A percentile compares a stretch with the other conserved stretches of the same genome.
Conservation (phyloP, 2,888 invertebrate genomes). For the Eupithecia exiguata region DNA sequence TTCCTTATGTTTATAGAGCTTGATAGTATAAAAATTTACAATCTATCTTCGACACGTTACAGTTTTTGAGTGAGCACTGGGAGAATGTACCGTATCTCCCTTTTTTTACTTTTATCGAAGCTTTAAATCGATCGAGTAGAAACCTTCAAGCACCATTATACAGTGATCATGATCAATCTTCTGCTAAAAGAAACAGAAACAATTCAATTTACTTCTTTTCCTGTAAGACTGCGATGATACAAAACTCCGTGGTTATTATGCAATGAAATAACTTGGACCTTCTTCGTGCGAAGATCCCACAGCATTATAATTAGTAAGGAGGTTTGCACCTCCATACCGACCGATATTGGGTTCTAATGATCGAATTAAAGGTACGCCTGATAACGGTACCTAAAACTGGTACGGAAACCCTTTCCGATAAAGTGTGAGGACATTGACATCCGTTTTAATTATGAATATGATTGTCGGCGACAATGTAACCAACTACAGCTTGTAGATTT, state of each 20-base stretch:
- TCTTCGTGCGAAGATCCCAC: not conserved
- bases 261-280: not conserved
- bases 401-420: constrained; percentile 29
- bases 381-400: constrained; percentile 41
- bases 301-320: constrained; percentile 8
- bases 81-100: too few species aligned
- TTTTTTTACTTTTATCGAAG: too few species aligned
- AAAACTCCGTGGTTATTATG: not conserved
- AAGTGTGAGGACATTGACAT: constrained; percentile 22
- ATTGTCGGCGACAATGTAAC: not conserved
- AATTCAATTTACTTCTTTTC: constrained; percentile 18
- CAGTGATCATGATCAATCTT: constrained; percentile 15
- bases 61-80: too few species aligned
- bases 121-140: too few species aligned
- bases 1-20: too few species aligned
- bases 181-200: not conserved
- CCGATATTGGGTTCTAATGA: constrained; percentile 34
- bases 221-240: not conserved
- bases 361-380: constrained; percentile 36
- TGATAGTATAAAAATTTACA: too few species aligned
- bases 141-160: not conserved
- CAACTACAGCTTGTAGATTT: not conserved
- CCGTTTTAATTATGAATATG: constrained; percentile 15
- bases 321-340: constrained; percentile 12
- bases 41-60: too few species aligned